phyloP scores from a whole-genome alignment of 1,140 invertebrate genomes.

The Zophobas morio region DNA sequence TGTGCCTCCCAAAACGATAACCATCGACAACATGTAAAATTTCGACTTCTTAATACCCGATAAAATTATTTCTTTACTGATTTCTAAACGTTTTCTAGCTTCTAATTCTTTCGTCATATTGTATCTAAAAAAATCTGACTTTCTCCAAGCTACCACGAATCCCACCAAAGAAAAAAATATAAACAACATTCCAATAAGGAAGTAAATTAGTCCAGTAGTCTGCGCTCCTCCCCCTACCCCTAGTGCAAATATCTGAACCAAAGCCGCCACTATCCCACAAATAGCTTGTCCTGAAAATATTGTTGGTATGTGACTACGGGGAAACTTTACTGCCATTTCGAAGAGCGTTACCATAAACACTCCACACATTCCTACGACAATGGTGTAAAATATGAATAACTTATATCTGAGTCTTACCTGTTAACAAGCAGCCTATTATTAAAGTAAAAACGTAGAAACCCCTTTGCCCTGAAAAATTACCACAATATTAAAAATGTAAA shows the following conservation, averaged over 20 bases:
- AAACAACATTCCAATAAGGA: constrained; percentile 20
- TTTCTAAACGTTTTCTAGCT: background rate
- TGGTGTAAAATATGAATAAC: no score
- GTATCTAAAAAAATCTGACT: constrained; percentile 12
- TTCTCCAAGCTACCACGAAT: background rate
- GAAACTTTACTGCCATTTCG: constrained; percentile 21
- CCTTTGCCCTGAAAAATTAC: constrained; percentile 9
- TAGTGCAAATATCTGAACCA: constrained; percentile 28
- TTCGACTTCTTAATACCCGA: constrained; percentile 17
- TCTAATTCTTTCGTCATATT: background rate
- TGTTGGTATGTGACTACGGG: background rate
- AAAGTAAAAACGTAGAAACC: constrained; percentile 15
- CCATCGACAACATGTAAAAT: constrained; percentile 42
- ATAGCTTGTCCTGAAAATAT: constrained; percentile 29
- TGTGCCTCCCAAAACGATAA: constrained; percentile 53
- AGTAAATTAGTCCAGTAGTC: constrained; percentile 29
- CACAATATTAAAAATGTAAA: background rate
- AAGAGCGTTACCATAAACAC: constrained; percentile 14
- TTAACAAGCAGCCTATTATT: background rate
- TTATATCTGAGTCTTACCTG: background rate
- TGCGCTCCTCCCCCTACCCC: background rate
- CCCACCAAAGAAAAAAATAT: constrained; percentile 13
- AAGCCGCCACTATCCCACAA: constrained; percentile 13
- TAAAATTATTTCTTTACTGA: constrained; percentile 19
- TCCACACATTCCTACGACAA: background rate